phyloP scores from a whole-genome alignment of 2,113 vertebrate genomes.

The Erythrolamprus reginae region DNA sequence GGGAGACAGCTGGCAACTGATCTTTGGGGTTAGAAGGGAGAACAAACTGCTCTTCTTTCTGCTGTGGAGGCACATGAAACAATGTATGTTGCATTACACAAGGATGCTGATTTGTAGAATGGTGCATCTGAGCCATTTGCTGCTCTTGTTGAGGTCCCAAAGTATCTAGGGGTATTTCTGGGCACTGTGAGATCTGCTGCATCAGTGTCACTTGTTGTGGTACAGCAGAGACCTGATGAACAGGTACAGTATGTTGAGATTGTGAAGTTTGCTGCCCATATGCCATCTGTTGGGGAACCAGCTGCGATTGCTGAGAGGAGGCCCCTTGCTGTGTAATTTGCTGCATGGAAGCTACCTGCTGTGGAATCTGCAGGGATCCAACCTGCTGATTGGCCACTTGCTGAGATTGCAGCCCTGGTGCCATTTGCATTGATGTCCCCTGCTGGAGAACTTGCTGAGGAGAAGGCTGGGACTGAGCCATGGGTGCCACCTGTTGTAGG shows the following conservation, averaged over 20 bases:
- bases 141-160: background rate
- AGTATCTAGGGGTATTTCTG: slow-evolving; percentile 24
- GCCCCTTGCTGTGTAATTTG: background rate
- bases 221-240: slow-evolving; percentile 29
- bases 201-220: slow-evolving; percentile 31
- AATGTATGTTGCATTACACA: slow-evolving; percentile 16
- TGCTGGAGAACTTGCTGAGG: background rate
- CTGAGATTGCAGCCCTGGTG: background rate
- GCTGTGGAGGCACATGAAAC: background rate
- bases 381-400: background rate
- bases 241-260: background rate
- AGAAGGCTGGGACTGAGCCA: background rate
- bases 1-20: slow-evolving; percentile 16
- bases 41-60: background rate
- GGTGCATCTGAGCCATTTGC: background rate
- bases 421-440: background rate
- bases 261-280: background rate
- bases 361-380: background rate
- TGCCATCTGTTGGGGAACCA: background rate
- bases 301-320: background rate
- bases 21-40: background rate
- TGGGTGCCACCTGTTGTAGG: slow-evolving; percentile 1
- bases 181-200: slow-evolving; percentile 46
- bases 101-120: slow-evolving; percentile 13
- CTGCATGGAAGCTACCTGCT: background rate